Percentiles rank a stretch among this genome's conserved stretches.
These are phyloP conservation scores for Cylloceria caligata DNA, from an alignment of 2,888 invertebrate genomes.

Conservation along the genomic window DNA sequence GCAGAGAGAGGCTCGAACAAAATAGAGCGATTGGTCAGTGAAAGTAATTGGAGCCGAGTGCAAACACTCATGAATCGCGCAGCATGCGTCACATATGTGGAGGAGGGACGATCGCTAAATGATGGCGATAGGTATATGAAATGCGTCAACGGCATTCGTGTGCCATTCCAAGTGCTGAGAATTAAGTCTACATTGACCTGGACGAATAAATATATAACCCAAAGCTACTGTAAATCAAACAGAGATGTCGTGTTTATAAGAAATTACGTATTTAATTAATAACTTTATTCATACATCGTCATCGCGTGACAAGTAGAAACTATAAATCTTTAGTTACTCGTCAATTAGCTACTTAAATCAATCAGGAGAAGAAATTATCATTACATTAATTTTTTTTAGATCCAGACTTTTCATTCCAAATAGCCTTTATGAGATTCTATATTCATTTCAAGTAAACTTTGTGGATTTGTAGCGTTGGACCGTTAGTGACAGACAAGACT, in stretches of 20 bases:
- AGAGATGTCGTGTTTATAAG: background rate
- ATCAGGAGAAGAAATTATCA: too few species aligned
- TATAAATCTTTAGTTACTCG: too few species aligned
- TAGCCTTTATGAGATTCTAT: too few species aligned
- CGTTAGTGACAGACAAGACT: too few species aligned
- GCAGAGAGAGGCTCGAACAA: background rate
- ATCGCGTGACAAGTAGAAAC: too few species aligned
- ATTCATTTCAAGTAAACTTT: too few species aligned
- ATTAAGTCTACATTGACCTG: background rate
- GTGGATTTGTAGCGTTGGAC: too few species aligned
- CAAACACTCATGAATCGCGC: background rate
- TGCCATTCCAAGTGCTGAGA: background rate
- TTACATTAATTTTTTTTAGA: too few species aligned
- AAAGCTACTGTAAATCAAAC: background rate
- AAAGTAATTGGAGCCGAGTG: conserved; percentile 25
- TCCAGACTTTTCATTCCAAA: too few species aligned
- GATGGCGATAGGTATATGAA: conserved; percentile 16
- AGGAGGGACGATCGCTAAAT: conserved; percentile 1
- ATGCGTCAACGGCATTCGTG: background rate
- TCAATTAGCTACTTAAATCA: too few species aligned
- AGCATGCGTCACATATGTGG: conserved; percentile 11
- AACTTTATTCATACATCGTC: background rate
- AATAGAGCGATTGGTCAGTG: conserved; percentile 25
- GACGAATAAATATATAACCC: background rate
- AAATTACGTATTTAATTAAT: background rate